Percentiles rank a stretch among this genome's conserved stretches.
These are phyloP conservation scores for Tragelaphus scriptus DNA, from an alignment of 2,113 vertebrate genomes.

Conservation along the genomic window DNA sequence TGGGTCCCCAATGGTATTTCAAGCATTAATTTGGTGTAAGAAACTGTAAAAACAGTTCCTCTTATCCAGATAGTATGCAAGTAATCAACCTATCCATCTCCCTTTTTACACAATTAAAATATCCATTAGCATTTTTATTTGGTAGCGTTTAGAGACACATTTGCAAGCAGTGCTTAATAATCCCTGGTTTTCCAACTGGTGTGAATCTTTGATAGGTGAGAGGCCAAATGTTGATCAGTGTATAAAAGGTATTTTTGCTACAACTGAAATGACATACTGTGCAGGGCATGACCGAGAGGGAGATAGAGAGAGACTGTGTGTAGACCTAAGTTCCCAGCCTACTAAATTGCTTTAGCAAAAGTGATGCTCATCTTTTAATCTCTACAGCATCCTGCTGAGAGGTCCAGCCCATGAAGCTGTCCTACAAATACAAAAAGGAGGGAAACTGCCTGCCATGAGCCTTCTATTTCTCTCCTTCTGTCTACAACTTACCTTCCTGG, in stretches of 20 bases:
- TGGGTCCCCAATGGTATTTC: neutral
- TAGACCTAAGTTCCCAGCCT: neutral
- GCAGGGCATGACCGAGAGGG: neutral
- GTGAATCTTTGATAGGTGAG: neutral
- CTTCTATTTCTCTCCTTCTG: fast-evolving
- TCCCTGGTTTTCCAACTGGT: neutral
- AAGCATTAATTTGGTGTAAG: neutral
- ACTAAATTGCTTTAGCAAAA: neutral
- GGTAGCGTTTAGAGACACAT: neutral
- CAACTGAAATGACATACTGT: neutral
- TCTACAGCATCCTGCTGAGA: neutral
- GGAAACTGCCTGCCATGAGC: neutral
- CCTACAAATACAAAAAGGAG: neutral
- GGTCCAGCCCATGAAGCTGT: neutral
- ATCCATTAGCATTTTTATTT: neutral
- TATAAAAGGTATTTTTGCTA: neutral
- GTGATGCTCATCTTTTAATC: neutral
- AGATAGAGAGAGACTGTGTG: neutral
- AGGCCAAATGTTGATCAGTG: neutral
- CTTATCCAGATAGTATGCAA: neutral
- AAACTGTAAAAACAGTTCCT: neutral
- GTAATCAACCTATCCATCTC: neutral
- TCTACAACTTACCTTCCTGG: neutral
- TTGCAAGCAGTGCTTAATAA: neutral
- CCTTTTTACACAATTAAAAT: neutral